Percentiles rank a stretch among this genome's conserved stretches.
These are phyloP conservation scores for Engystomops pustulosus DNA, from an alignment of 2,113 vertebrate species.

Conservation along the genomic window DNA sequence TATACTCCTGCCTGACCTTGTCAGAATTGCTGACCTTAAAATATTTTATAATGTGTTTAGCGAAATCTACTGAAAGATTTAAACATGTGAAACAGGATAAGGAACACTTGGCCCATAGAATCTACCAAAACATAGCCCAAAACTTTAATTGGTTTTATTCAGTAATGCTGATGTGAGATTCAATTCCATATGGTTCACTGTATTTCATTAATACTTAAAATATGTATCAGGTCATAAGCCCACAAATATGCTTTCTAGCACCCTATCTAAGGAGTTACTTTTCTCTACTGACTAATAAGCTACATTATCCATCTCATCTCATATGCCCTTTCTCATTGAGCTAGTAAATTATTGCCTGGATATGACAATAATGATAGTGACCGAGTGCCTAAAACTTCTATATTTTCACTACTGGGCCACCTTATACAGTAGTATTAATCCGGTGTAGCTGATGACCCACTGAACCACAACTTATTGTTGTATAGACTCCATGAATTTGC, in stretches of 20 bases:
- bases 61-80: conserved; percentile 35
- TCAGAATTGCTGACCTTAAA: conserved; percentile 42
- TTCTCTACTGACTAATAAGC: too few species aligned
- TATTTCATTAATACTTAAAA: neutral
- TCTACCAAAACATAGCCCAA: neutral
- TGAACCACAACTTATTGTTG: too few species aligned
- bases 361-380: too few species aligned
- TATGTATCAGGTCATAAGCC: neutral
- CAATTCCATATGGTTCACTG: neutral
- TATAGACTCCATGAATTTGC: too few species aligned
- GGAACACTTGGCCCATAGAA: conserved; percentile 19
- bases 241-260: neutral
- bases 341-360: too few species aligned
- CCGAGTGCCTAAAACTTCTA: too few species aligned
- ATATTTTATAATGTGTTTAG: conserved; percentile 36
- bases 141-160: conserved; percentile 17
- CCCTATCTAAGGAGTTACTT: neutral
- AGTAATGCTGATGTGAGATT: neutral
- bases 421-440: too few species aligned
- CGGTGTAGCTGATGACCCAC: too few species aligned
- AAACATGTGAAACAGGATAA: conserved; percentile 41
- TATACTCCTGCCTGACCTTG: conserved; percentile 44
- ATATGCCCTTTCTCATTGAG: too few species aligned
- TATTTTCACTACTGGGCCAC: too few species aligned
- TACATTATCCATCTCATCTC: too few species aligned